Base-by-base conservation (phyloP, 64 coral and sea anemone genomes). In the Porites australiensis region DNA sequence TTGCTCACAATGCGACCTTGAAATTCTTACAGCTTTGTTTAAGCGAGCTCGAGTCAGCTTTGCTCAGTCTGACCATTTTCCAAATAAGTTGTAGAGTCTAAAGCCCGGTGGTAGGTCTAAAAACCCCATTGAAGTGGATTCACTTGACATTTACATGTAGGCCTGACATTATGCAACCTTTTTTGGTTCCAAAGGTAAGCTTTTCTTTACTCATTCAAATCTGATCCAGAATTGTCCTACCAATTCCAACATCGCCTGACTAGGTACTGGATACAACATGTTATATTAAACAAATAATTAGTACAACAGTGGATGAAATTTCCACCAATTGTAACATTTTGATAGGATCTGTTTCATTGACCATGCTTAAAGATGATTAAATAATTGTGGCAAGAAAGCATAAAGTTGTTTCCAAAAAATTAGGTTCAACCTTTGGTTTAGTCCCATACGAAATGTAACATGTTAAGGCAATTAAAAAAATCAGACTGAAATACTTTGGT, bases 101-200 rank as follows among this genome's bases (percentile, higher is more conserved):
- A 68, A 68, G 7, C 64, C 64, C 22, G 64, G 4, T 68, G 64
- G 64, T 68, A 68, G 64, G 64, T 20, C 64, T 68, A 68, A 68
- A 68, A 68, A 20, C 64, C 64, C 64, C 64, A 68, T 68, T 68
- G 64, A 68, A 68, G 64, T 68, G 6, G 64, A 68, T 68, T 68
- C 64, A 68, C 64, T 68, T 68, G 64, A 68, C 64, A 68, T 68
- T 68, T 68, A 68, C 64, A 68, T 68, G 64, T 68, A 68, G 64
- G 64, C 22, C 64, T 68, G 1, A 68, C 64, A 68, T 68, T 68
- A 68, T 22, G 64, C 64, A 68, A 68, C 64, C 64, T 68, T 68
- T 68, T 68, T 68, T 68, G 64, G 64, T 68, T 68, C 64, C 64
- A 68, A 19, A 68, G 64, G 22, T 68, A 68, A 68, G 64, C 64